Base-by-base conservation (phyloP, 2,797 vertebrate genomes). In the Aphelocoma californica region DNA sequence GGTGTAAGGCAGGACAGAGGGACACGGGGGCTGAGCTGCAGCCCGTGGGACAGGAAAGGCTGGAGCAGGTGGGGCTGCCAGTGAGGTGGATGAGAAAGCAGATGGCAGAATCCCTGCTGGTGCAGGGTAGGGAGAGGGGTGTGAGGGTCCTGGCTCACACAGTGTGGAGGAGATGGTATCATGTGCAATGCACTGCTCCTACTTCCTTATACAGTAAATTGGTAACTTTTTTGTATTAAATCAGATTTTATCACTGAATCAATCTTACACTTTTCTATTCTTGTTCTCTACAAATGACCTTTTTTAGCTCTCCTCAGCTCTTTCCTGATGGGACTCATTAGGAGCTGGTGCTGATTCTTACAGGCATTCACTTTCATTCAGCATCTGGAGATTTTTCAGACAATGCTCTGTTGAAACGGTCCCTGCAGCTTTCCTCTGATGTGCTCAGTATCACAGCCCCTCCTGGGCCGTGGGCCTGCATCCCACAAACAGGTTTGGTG, bases 141-240 rank as follows among this genome's bases (percentile, higher is more conserved):
- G 73, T 67, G 85, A 93, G 88, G 77, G 90, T 70, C 73, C 82
- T 93, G 92, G 95, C 82, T 64, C 84, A 16, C 4, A 0, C 10
- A 21, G 60, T 5, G 0, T n/a, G 85, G 62, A 90, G 74, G 88
- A 95, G 95, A 94, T 90, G 80, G 64, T 86, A 92, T 94, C 82
- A 0, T 79, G 57, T 84, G 61, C 91, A 77, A 17, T 53, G 74
- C 57, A 67, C 81, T 53, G 57, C 53, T 92, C 82, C 77, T 67
- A 90, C 94, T 97, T 93, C 96, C 96, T 96, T 97, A 96, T 97
- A 97, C 95, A 97, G 96, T 96, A 96, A 97, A 96, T 96, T 93
- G 83, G 92, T 93, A 40, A 92, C 80, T 86, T 95, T 97, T 97
- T 96, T 94, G 85, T 92, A 82, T 96, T 92, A 93, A 97, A 96